Percentiles rank a stretch among this genome's conserved stretches.
phyloP scores from a whole-genome alignment of 2,888 invertebrate genomes.

The Ennomos quercinarius region DNA sequence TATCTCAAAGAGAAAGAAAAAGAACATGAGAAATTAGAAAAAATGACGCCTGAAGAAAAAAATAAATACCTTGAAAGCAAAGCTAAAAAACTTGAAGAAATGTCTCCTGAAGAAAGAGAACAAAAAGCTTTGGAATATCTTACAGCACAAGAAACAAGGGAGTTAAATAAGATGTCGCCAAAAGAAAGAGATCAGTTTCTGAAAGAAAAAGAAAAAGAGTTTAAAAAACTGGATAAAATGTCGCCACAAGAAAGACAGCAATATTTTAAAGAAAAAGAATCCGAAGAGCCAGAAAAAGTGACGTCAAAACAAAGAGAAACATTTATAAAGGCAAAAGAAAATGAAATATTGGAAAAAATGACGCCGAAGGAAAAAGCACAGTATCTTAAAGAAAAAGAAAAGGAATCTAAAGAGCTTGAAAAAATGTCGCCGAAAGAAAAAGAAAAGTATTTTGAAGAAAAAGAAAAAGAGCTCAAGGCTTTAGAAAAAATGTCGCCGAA shows the following conservation, averaged over 20 bases:
- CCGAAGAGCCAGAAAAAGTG: conserved; percentile 18
- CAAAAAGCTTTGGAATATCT: conserved; percentile 18
- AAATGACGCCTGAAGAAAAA: conserved; percentile 23
- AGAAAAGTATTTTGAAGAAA: not conserved
- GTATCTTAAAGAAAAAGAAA: conserved; percentile 10
- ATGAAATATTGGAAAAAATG: conserved; percentile 3
- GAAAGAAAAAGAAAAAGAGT: not conserved
- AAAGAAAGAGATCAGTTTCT: not conserved
- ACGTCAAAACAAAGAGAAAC: conserved; percentile 22
- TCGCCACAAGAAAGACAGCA: conserved; percentile 10
- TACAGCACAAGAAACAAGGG: not conserved
- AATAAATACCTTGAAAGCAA: not conserved
- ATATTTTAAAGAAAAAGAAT: conserved; percentile 25
- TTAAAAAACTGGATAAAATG: conserved; percentile 1
- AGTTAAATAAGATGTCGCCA: too few species aligned
- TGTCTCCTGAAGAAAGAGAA: conserved; percentile 9
- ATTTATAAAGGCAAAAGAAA: conserved; percentile 6
- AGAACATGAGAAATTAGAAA: conserved; percentile 18
- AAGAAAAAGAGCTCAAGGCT: conserved; percentile 2
- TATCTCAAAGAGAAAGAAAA: conserved; percentile 18
- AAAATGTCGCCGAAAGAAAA: conserved; percentile 9
- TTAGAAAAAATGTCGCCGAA: not conserved
- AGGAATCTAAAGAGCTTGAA: not conserved
- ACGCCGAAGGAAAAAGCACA: conserved; percentile 20
- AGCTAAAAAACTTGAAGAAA: not conserved